These are phyloP conservation scores for Acanthosepion pharaonis DNA, from an alignment of 2,888 invertebrate genomes.

Conservation along the genomic window DNA sequence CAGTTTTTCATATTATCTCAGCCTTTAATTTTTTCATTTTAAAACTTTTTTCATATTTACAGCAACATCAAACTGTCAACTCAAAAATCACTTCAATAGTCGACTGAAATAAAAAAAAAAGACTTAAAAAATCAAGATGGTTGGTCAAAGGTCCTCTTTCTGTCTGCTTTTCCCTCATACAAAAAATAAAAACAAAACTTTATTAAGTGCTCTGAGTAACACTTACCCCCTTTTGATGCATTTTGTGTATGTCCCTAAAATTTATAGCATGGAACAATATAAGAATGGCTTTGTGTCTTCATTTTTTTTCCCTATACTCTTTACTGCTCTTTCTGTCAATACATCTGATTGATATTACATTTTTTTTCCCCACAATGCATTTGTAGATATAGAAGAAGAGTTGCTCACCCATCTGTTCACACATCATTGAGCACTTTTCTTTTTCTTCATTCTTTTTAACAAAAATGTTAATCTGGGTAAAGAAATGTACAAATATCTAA, in stretches of 20 bases:
- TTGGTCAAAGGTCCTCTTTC: background rate
- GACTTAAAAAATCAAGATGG: background rate
- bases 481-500: slow-evolving; percentile 4
- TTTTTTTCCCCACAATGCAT: background rate
- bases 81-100: background rate
- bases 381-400: slow-evolving; percentile 14
- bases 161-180: background rate
- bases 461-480: background rate
- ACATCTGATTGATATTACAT: background rate
- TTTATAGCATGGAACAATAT: background rate
- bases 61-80: background rate
- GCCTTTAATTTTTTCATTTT: background rate
- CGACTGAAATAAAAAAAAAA: background rate
- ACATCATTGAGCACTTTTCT: background rate
- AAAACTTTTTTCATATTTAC: slow-evolving; percentile 7
- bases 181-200: background rate
- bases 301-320: background rate
- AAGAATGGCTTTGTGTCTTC: background rate
- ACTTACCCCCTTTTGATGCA: background rate
- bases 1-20: background rate
- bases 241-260: background rate
- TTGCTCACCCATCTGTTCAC: background rate
- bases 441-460: background rate
- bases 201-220: slow-evolving; percentile 18
- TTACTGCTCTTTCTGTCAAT: background rate